These are phyloP conservation scores for Raphicerus campestris DNA, from an alignment of 2,113 vertebrate species.

Conservation along the genomic window DNA sequence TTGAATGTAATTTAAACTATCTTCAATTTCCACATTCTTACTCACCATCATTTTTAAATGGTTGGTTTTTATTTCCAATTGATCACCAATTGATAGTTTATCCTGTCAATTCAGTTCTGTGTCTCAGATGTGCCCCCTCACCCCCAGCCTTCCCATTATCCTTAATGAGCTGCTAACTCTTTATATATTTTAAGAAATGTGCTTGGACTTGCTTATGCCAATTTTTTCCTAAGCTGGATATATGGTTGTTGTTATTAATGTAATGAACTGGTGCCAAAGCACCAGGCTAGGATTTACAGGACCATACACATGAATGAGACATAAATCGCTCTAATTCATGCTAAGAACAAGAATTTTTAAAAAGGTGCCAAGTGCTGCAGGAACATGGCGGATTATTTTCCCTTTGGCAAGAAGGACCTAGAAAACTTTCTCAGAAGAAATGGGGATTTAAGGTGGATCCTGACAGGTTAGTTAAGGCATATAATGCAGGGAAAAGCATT, in stretches of 20 bases:
- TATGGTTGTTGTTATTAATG: not conserved
- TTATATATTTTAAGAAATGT: constrained; percentile 9
- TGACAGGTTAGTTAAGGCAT: not conserved
- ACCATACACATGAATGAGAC: not conserved
- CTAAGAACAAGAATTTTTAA: not conserved
- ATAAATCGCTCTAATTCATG: not conserved
- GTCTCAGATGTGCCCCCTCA: not conserved
- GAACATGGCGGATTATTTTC: not conserved
- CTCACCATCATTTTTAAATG: not conserved
- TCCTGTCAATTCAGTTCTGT: not conserved
- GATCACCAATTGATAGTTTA: constrained; percentile 3
- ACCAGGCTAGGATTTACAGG: not conserved
- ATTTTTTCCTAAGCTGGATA: not conserved
- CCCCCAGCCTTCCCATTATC: not conserved
- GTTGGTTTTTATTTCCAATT: not conserved
- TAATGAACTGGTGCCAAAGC: not conserved
- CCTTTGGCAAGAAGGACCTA: not conserved
- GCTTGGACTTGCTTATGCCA: not conserved
- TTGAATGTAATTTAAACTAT: not conserved
- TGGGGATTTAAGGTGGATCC: not conserved
- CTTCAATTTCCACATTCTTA: not conserved
- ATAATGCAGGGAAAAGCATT: not conserved
- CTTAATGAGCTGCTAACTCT: not conserved
- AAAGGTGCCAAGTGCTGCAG: not conserved
- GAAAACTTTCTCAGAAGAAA: not conserved